Evolutionary conservation across 2,113 vertebrate genomes (phyloP), one percentile per base, ranked within the genome.

Genomic region (Zingel zingel): DNA sequence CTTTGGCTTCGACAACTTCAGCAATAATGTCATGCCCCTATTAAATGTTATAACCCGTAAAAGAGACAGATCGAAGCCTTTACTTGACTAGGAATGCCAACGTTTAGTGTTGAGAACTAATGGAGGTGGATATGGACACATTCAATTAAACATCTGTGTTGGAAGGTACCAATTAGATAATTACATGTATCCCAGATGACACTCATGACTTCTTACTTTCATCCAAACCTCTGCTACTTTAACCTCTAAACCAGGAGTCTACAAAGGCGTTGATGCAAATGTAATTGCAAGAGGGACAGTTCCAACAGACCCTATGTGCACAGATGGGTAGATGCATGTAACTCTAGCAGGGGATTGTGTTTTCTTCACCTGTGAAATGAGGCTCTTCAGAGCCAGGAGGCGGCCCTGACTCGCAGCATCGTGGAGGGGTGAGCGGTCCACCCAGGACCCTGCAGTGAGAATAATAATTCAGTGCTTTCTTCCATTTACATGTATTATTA

Each of bases 381-480:
- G 96, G 67, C 96, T 98, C 94, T 94, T 98, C 57, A 99, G 92
- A 64, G 97, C 96, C 75, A 98, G 96, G 53, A 99, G 97, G 57
- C 97, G 97, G 57, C 98, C 98, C 89, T 99, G 98, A 83, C 96
- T 94, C 45, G 98, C 98, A 74, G 98, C 98, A 72, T 99, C 98
- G 54, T 99, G 98, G 1, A 99, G 94, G 47, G 98, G 97, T 15
- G 98, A 98, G 53, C 98, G 95, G 90, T 99, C 97, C 39, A 97
- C 97, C 98, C 98, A 99, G 74, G 98, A 98, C 81, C 96, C 98
- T 99, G 89, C 19, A 67, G 11, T 15, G 10, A 45, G 50, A 74
- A 76, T 27, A 57, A 21, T 5, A 70, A 70, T 25, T 70, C 15
- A 76, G 43, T 19, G 53, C 27, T 54, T 59, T 13, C 14, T 51